These are phyloP conservation scores for Eulemur rubriventer DNA, from an alignment of 2,797 vertebrate genomes.

Conservation along the genomic window DNA sequence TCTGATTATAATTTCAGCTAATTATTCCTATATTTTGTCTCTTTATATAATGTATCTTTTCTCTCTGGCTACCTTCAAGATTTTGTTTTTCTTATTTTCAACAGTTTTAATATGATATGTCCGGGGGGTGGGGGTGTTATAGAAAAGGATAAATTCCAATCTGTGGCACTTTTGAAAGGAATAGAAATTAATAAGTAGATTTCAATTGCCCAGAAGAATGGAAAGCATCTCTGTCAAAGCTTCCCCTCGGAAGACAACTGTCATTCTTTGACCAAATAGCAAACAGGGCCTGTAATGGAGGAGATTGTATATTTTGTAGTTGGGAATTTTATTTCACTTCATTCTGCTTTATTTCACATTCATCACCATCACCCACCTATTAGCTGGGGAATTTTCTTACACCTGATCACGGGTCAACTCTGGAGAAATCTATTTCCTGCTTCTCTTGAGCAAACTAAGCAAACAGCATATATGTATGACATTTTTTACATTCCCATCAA, in stretches of 20 bases:
- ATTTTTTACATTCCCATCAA: background rate
- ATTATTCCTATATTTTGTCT: background rate
- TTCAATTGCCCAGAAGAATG: constrained; percentile 10
- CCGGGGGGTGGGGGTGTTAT: background rate
- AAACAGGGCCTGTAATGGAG: background rate
- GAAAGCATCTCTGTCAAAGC: background rate
- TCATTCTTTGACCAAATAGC: constrained; percentile 2
- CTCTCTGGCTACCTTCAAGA: background rate
- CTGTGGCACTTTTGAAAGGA: constrained; percentile 24
- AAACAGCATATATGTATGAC: background rate
- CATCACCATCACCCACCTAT: background rate
- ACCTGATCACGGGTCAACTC: background rate
- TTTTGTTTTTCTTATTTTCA: constrained; percentile 54
- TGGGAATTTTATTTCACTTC: background rate
- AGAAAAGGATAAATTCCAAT: constrained; percentile 21
- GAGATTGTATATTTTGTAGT: background rate
- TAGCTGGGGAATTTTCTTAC: background rate
- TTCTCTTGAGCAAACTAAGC: background rate
- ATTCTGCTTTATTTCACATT: background rate
- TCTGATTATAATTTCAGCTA: background rate
- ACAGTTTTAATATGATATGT: background rate
- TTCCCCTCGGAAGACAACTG: background rate
- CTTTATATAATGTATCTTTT: background rate
- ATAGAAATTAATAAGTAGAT: constrained; percentile 41
- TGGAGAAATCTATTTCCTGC: background rate